Conservation (phyloP, 2,888 invertebrate species). For the Amphipoea lucens region DNA sequence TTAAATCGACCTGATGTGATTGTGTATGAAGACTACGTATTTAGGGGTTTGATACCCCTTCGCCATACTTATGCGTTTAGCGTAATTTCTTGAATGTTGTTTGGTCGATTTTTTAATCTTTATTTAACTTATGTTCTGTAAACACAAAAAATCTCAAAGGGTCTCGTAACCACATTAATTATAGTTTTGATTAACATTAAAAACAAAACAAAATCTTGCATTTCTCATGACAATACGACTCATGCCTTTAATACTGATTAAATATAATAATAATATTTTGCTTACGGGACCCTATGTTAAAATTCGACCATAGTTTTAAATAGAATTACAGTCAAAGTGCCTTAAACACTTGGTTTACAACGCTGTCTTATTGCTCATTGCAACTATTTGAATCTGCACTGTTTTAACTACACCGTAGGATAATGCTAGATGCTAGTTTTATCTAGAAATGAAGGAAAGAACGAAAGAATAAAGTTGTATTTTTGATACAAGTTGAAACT, state of each 20-base stretch:
- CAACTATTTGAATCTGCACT: slow-evolving; percentile 53
- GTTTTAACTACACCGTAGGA: slow-evolving; percentile 58
- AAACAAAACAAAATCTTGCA: slow-evolving; percentile 20
- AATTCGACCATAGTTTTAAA: slow-evolving; percentile 45
- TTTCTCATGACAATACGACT: slow-evolving; percentile 33
- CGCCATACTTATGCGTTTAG: slow-evolving; percentile 54
- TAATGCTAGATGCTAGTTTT: slow-evolving; percentile 47
- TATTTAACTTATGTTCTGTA: slow-evolving; percentile 3
- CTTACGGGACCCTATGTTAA: slow-evolving; percentile 19
- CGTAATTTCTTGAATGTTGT: slow-evolving; percentile 17
- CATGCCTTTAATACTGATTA: slow-evolving; percentile 14
- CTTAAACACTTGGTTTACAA: slow-evolving; percentile 55
- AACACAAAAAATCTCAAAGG: slow-evolving; percentile 4
- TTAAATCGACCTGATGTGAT: slow-evolving; percentile 47
- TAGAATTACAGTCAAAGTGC: slow-evolving; percentile 55
- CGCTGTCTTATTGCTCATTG: slow-evolving; percentile 51
- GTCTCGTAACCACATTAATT: slow-evolving; percentile 25
- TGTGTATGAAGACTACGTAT: slow-evolving; percentile 39
- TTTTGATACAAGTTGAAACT: slow-evolving; percentile 62
- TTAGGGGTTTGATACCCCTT: slow-evolving; percentile 5
- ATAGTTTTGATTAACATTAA: slow-evolving; percentile 19
- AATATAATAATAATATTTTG: slow-evolving; percentile 10
- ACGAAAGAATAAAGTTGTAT: slow-evolving; percentile 31
- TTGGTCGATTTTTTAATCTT: slow-evolving; percentile 3
- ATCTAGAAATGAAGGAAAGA: slow-evolving; percentile 19